Evolutionary conservation across 2,797 vertebrate genomes (phyloP).

Genomic region (Thunnus albacares): DNA sequence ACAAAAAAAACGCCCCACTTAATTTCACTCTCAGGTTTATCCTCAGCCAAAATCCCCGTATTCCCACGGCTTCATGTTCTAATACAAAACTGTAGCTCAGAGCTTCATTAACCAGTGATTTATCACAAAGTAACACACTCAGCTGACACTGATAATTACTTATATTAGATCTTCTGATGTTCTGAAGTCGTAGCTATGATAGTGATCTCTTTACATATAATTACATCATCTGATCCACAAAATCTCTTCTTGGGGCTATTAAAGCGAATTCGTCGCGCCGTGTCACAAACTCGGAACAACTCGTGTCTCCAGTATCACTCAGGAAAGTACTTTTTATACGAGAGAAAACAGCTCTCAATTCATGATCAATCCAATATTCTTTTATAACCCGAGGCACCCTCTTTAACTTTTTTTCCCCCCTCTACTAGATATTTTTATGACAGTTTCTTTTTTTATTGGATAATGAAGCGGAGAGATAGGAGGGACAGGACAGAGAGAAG

Average conservation of each 20-base stretch:
- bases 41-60: neutral
- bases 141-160: neutral
- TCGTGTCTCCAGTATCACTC: neutral
- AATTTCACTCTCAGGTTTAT: neutral
- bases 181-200: neutral
- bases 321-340: slow-evolving; percentile 2
- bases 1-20: neutral
- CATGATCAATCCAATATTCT: slow-evolving; percentile 41
- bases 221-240: neutral
- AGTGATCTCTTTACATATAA: neutral
- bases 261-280: slow-evolving; percentile 4
- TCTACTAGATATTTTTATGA: slow-evolving; percentile 59
- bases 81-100: neutral
- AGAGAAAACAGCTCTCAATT: slow-evolving; percentile 43
- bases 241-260: neutral
- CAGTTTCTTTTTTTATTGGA: slow-evolving; percentile 47
- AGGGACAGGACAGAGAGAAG: slow-evolving; percentile 17
- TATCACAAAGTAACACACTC: neutral
- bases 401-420: slow-evolving; percentile 14
- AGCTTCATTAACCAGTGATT: neutral
- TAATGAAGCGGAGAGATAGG: slow-evolving; percentile 48
- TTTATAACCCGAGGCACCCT: slow-evolving; percentile 36
- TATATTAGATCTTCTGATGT: neutral
- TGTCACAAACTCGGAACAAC: slow-evolving; percentile 4
- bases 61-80: neutral